Evolutionary conservation across 2,797 vertebrate species (phyloP), one percentile per base, ranked within the genome.

Genomic region (Lepidocolaptes lacrymiger): DNA sequence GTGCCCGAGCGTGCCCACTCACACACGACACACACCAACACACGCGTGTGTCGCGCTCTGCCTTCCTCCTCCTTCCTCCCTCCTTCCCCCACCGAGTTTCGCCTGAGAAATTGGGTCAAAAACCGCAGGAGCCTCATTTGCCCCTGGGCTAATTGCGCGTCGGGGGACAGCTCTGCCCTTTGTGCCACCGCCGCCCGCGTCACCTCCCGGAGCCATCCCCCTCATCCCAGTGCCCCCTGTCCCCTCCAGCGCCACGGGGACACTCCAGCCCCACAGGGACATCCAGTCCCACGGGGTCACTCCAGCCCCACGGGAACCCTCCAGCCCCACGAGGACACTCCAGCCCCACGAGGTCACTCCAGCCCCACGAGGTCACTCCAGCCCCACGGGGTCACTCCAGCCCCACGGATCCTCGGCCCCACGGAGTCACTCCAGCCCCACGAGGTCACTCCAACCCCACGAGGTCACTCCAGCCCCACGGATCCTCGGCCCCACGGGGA

Each of bases 51-150:
- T 34, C 2, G 3, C 3, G 36, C 24, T 75, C 58, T 6, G 7
- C 10, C 59, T 75, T 63, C 64, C n/a, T 69, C 88, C 62, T 39
- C 56, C 68, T 26, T 39, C 73, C 63, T 52, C 37, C 4, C 34
- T 54, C 37, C 73, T 63, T 44, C 89, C 54, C 59, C 43, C 30
- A 3, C 30, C 3, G 66, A 55, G 37, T 84, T 91, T 84, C 5
- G 73, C 95, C 69, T 3, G 43, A 93, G 84, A 88, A 96, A 95
- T 80, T 96, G 91, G 94, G 94, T 93, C 94, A 92, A 74, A 88
- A 88, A 34, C 88, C n/a, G 8, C 91, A 74, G 66, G 69, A 80
- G 80, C 93, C 83, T 62, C 48, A 23, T 55, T 69, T 79, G 94
- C 72, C 92, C 68, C 92, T 0, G 14, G 74, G 82, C 78, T 85